phyloP scores from a whole-genome alignment of 2,113 vertebrate species.

The Manacus vitellinus region DNA sequence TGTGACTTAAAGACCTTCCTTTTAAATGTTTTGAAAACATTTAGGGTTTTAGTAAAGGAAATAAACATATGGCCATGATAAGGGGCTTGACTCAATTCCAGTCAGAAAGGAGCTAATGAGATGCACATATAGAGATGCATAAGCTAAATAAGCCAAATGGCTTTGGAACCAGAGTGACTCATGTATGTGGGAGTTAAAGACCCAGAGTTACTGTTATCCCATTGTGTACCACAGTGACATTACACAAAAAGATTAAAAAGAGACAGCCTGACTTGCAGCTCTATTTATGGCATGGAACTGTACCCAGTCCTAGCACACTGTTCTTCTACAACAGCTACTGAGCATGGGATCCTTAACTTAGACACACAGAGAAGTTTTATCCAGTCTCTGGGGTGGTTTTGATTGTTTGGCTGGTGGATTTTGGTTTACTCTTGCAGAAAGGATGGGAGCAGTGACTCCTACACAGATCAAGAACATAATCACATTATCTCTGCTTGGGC shows the following conservation, averaged over 20 bases:
- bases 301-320: background rate
- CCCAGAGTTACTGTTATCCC: background rate
- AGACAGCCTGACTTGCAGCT: background rate
- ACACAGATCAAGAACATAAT: background rate
- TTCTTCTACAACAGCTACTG: background rate
- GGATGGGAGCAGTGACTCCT: background rate
- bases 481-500: background rate
- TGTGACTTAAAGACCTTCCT: background rate
- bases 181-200: background rate
- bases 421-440: background rate
- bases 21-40: background rate
- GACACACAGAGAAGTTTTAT: background rate
- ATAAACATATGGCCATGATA: fast-evolving
- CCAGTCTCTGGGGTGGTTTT: background rate
- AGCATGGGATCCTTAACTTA: background rate
- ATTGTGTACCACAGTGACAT: background rate
- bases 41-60: background rate
- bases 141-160: background rate
- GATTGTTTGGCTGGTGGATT: background rate
- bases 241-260: background rate
- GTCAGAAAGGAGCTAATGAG: background rate
- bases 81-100: fast-evolving
- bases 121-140: background rate
- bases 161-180: background rate
- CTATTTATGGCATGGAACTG: background rate